These are phyloP conservation scores for Pongo abelii DNA, from an alignment of 2,113 vertebrate species.

Conservation along the genomic window DNA sequence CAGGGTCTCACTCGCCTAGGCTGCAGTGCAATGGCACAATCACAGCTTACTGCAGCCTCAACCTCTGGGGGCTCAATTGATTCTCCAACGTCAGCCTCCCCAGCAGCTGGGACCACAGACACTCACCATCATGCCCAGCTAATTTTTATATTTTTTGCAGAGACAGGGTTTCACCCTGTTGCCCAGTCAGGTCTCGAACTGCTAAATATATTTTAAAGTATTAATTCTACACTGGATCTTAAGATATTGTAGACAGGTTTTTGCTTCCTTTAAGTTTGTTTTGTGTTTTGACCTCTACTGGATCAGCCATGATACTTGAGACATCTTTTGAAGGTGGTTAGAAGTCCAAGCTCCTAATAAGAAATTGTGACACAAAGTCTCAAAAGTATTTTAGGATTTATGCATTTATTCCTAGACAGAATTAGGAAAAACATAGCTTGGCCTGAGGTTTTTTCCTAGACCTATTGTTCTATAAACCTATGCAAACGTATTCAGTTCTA, in stretches of 20 bases:
- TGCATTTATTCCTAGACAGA: not conserved
- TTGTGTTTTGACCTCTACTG: fast-evolving
- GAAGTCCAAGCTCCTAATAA: fast-evolving
- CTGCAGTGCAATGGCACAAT: too few relatives aligned
- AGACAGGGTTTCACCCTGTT: too few relatives aligned
- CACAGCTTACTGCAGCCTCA: too few relatives aligned
- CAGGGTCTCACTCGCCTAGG: too few relatives aligned
- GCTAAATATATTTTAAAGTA: not conserved
- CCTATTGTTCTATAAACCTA: not conserved
- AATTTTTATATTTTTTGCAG: too few relatives aligned
- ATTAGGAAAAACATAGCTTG: too few relatives aligned
- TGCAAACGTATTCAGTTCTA: not conserved
- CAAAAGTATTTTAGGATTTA: fast-evolving
- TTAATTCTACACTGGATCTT: not conserved
- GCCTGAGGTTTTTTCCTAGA: too few relatives aligned
- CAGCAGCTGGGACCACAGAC: too few relatives aligned
- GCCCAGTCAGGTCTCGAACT: not conserved
- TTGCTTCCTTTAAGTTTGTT: too few relatives aligned
- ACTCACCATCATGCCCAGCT: too few relatives aligned
- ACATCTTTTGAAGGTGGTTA: fast-evolving
- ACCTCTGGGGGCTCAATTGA: too few relatives aligned
- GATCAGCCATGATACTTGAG: fast-evolving
- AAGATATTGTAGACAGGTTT: fast-evolving
- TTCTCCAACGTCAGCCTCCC: too few relatives aligned
- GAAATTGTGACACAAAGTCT: fast-evolving